A percentile compares a stretch with the other conserved stretches of the same genome.
phyloP scores from a whole-genome alignment of 2,797 vertebrate genomes.

The Cetoscarus ocellatus region DNA sequence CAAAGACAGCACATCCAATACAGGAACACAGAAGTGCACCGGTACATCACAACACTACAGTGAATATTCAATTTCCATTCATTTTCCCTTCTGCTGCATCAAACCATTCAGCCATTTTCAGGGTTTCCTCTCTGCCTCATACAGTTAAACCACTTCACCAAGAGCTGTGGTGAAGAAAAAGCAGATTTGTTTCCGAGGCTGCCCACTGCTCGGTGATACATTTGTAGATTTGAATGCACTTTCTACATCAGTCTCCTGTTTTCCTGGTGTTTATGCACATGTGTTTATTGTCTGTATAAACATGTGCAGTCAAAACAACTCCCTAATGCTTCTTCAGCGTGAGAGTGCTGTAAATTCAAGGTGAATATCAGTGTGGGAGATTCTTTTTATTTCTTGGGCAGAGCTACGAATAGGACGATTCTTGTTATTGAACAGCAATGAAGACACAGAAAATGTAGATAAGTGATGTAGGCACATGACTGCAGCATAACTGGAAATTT shows the following conservation, averaged over 20 bases:
- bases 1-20: not conserved
- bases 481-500: not conserved
- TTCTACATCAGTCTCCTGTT: conserved; percentile 10
- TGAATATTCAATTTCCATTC: conserved; percentile 33
- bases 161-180: conserved; percentile 35
- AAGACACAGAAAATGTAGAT: not conserved
- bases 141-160: conserved; percentile 39
- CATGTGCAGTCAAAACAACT: conserved; percentile 2
- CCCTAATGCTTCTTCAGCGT: not conserved
- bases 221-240: not conserved
- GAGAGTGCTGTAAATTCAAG: not conserved
- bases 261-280: conserved; percentile 3
- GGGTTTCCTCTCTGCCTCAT: conserved; percentile 43
- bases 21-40: not conserved
- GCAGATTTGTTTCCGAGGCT: not conserved
- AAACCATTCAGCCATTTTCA: conserved; percentile 40
- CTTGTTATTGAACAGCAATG: not conserved
- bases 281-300: conserved; percentile 19
- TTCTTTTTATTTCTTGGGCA: not conserved
- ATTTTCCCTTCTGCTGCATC: conserved; percentile 42
- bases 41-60: not conserved
- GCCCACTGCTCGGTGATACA: not conserved
- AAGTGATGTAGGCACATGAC: conserved; percentile 11
- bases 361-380: not conserved
- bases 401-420: not conserved